Base-by-base conservation (phyloP, 2,113 vertebrate species). In the Crotalus tigris region DNA sequence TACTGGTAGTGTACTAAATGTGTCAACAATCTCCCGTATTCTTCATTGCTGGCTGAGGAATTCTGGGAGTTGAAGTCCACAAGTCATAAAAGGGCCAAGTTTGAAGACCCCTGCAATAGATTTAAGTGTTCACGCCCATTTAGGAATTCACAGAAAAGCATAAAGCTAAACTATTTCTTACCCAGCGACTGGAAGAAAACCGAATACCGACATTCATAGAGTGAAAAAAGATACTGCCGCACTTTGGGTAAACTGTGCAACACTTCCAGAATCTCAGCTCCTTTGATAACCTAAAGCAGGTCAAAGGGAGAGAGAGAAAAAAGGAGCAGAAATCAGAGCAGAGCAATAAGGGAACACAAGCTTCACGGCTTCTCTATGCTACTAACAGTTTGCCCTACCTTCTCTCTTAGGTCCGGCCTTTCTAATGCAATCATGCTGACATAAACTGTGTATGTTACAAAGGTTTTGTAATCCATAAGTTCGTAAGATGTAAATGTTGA, bases 381-480 rank as follows among this genome's bases (percentile, higher is more conserved):
- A 26, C 3, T 44, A 61, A 0, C 1, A 49, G 85, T 90, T 75
- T 2, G 33, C 26, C 95, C 88, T 96, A 99, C 99, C 99, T 99
- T 99, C 94, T 99, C 99, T 94, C 99, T 98, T 15, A 99, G 98
- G 96, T 99, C 99, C 0, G 99, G 99, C 95, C 99, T 98, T 95
- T 99, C 99, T 85, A 99, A 97, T 0, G 99, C 99, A 1, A 99
- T 99, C 99, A 99, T 99, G 97, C 99, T 99, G 96, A 99, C 99
- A 0, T 99, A 99, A 75, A 99, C 99, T 0, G 99, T 99, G 94
- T 99, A 99, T 0, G 99, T 99, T 55, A 99, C 99, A 91, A 99
- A 99, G 0, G 99, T 99, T 97, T 99, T 99, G 97, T 99, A 99
- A 97, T 99, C 99, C 99, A 99, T 99, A 58, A 99, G 98, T 96